phyloP scores from a whole-genome alignment of 2,888 invertebrate genomes.

The Pristionchus japonicus region DNA sequence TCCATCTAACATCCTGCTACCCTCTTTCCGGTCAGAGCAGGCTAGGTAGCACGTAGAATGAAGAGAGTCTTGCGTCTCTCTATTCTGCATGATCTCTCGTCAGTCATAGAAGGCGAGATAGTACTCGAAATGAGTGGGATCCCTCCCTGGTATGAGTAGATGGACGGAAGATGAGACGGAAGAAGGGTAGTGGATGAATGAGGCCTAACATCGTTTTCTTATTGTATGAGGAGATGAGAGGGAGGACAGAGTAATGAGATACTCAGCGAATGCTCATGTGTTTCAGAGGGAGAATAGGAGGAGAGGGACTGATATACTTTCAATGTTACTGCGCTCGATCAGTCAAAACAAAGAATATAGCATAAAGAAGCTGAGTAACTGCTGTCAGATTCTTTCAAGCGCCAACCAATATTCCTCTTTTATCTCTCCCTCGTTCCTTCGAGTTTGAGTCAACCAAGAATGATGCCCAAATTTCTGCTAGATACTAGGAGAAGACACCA shows the following conservation, averaged over 20 bases:
- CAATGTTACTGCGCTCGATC: too few relatives aligned
- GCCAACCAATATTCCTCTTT: too few relatives aligned
- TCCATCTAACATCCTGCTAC: background rate
- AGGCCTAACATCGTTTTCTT: conserved; percentile 41
- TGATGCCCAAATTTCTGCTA: too few relatives aligned
- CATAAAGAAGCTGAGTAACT: too few relatives aligned
- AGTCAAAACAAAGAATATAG: too few relatives aligned
- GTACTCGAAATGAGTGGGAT: background rate
- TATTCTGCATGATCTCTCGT: background rate
- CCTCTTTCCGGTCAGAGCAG: background rate
- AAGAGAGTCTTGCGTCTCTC: background rate
- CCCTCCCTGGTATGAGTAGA: background rate
- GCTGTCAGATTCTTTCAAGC: too few relatives aligned
- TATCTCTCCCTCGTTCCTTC: too few relatives aligned
- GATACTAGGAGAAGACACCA: too few relatives aligned
- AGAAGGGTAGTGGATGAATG: background rate
- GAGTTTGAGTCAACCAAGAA: too few relatives aligned
- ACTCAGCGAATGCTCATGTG: conserved; percentile 9
- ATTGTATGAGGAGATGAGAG: conserved; percentile 35
- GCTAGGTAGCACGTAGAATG: background rate
- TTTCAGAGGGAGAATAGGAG: background rate
- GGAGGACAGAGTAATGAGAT: background rate
- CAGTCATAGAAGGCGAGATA: background rate
- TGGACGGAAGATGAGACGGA: conserved; percentile 12
- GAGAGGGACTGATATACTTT: background rate